Evolutionary conservation across 1,140 invertebrate genomes (phyloP).

Genomic region (Bombus breviceps): DNA sequence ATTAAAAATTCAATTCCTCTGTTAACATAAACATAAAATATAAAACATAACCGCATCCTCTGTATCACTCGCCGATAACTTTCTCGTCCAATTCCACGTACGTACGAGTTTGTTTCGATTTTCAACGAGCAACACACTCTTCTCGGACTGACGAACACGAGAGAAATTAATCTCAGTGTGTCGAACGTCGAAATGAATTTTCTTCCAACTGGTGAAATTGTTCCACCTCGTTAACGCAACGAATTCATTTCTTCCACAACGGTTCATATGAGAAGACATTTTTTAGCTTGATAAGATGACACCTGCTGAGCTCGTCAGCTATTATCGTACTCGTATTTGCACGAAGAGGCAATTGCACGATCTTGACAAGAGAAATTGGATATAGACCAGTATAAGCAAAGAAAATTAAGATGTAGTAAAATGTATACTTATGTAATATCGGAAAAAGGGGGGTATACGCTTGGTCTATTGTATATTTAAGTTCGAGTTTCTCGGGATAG

Average conservation of each 20-base stretch:
- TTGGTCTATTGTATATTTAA: too few species aligned
- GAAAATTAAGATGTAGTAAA: too few species aligned
- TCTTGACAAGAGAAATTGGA: not conserved
- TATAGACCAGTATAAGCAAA: too few species aligned
- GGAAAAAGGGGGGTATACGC: too few species aligned
- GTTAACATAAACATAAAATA: not conserved
- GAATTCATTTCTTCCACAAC: slow-evolving; percentile 7
- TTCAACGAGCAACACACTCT: not conserved
- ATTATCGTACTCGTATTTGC: slow-evolving; percentile 17
- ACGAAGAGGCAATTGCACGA: not conserved
- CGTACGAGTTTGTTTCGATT: not conserved
- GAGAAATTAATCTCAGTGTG: slow-evolving; percentile 23
- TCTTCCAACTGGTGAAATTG: not conserved
- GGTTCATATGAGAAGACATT: not conserved
- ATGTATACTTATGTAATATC: too few species aligned
- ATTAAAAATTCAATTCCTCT: not conserved
- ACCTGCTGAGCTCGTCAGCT: slow-evolving; percentile 42
- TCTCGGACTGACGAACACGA: not conserved
- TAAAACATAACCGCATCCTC: not conserved
- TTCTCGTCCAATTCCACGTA: not conserved
- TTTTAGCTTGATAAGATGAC: slow-evolving; percentile 13
- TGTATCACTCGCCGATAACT: not conserved
- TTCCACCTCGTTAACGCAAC: slow-evolving; percentile 32
- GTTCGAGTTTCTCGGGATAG: too few species aligned
- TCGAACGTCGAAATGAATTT: slow-evolving; percentile 17